phyloP scores from a whole-genome alignment of 2,888 invertebrate species.

The Dynastes grantii region DNA sequence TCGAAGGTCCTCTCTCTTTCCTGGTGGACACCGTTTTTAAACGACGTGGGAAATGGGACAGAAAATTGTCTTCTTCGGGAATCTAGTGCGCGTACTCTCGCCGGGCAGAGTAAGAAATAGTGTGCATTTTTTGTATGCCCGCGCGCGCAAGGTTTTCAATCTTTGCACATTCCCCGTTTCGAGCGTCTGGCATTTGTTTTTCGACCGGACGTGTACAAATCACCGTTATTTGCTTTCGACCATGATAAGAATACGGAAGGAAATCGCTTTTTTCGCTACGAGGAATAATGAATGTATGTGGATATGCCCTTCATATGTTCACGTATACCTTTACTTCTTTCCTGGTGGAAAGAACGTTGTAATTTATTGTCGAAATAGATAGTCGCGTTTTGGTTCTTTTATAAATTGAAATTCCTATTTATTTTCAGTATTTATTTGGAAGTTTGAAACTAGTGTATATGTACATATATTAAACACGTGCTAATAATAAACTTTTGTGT shows the following conservation, averaged over 20 bases:
- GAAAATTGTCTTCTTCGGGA: constrained; percentile 70
- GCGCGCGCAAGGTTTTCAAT: constrained; percentile 64
- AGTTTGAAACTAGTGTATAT: no score
- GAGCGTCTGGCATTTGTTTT: constrained; percentile 65
- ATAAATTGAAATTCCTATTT: no score
- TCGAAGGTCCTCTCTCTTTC: constrained; percentile 9
- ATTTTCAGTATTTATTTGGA: no score
- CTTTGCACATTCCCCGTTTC: constrained; percentile 69
- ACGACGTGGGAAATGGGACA: constrained; percentile 71
- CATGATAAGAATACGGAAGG: constrained; percentile 69
- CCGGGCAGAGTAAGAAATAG: constrained; percentile 61
- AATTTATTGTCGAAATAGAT: not conserved
- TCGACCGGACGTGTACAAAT: constrained; percentile 70
- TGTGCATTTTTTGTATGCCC: constrained; percentile 70
- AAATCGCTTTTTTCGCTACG: constrained; percentile 32
- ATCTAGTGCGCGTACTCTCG: constrained; percentile 38
- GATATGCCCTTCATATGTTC: constrained; percentile 19
- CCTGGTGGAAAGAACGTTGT: constrained; percentile 9
- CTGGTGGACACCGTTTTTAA: constrained; percentile 58
- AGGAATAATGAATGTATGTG: constrained; percentile 25
- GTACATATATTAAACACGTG: no score
- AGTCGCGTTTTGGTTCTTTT: no score
- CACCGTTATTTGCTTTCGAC: constrained; percentile 69
- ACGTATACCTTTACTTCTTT: constrained; percentile 19
- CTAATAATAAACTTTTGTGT: no score